A percentile compares a stretch with the other conserved stretches of the same genome.
Conservation (phyloP, 1,140 invertebrate species). For the Atta colombica region DNA sequence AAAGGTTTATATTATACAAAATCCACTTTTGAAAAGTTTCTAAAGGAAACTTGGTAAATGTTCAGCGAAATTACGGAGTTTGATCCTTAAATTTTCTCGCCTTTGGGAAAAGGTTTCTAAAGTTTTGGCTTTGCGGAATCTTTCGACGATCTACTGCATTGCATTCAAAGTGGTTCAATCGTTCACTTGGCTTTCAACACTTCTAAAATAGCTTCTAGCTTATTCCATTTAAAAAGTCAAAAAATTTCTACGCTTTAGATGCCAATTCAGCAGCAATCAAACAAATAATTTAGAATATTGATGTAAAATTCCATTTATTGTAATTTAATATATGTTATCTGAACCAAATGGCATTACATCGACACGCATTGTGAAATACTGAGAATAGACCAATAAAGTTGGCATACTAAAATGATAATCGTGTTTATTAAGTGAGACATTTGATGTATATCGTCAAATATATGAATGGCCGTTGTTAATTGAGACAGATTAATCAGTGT, state of each 20-base stretch:
- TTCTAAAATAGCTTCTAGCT: constrained; percentile 22
- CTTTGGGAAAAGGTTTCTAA: constrained; percentile 28
- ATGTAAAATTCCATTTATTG: constrained; percentile 6
- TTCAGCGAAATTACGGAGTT: constrained; percentile 48
- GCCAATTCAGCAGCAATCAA: neutral
- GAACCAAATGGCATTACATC: constrained; percentile 5
- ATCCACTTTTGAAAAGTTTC: neutral
- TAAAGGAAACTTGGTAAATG: constrained; percentile 33
- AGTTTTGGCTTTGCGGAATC: constrained; percentile 48
- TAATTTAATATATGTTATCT: constrained; percentile 11
- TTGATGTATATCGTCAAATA: constrained; percentile 32
- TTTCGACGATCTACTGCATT: constrained; percentile 39
- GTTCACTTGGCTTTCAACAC: constrained; percentile 21
- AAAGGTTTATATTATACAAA: constrained; percentile 33
- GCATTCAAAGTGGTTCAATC: constrained; percentile 42
- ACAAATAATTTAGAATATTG: neutral
- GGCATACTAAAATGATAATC: constrained; percentile 26
- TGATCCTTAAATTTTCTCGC: constrained; percentile 49
- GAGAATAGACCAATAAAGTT: constrained; percentile 24
- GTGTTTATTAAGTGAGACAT: constrained; percentile 40
- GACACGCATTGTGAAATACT: constrained; percentile 14
- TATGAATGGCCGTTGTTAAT: constrained; percentile 23
- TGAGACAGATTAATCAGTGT: constrained; percentile 42
- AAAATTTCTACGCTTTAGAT: neutral
- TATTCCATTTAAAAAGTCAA: constrained; percentile 10